Base-by-base conservation (phyloP, 2,113 vertebrate genomes). In the Calcarius ornatus region DNA sequence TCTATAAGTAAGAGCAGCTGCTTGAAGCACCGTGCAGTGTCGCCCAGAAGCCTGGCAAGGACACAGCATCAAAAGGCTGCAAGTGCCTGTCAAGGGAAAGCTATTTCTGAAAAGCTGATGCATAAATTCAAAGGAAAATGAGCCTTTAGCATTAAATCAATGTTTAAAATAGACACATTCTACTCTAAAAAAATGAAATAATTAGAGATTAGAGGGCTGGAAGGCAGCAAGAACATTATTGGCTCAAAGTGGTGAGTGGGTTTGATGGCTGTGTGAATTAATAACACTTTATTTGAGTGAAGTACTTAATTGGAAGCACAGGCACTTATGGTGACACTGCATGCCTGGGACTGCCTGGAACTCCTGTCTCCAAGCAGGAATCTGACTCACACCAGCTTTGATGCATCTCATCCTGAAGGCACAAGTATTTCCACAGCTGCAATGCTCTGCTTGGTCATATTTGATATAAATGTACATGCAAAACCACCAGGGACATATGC, bases 61-160 rank as follows among this genome's bases (percentile, higher is more conserved):
- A 17, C 75, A 38, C 6, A 23, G 22, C 63, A 82, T 6, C 78
- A 43, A 33, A 76, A 68, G 38, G 28, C 75, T 45, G 50, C 3
- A 1, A 54, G 7, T 0, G 4, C 51, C n/a, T 87, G 60, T 24
- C 71, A 77, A 14, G 30, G 90, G 30, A 45, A n/a, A 63, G 6
- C 81, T 75, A 31, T 73, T 88, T 96, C 71, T 91, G 61, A 81
- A 56, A 81, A 76, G n/a, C n/a, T 8, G 2, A 57, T 77, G 75
- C 87, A 94, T 69, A 70, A 80, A 91, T 72, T 90, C 84, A 59
- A 86, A 91, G 23, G 45, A 81, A 93, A 94, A 87, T 23, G 53
- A 91, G 78, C 30, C 65, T 56, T 79, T 1, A 71, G 23, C 24
- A 71, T 14, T 40, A 53, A 56, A 15, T 12, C 33, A 30, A 7